Conservation (phyloP, 1,140 invertebrate genomes). For the Delia radicum region DNA sequence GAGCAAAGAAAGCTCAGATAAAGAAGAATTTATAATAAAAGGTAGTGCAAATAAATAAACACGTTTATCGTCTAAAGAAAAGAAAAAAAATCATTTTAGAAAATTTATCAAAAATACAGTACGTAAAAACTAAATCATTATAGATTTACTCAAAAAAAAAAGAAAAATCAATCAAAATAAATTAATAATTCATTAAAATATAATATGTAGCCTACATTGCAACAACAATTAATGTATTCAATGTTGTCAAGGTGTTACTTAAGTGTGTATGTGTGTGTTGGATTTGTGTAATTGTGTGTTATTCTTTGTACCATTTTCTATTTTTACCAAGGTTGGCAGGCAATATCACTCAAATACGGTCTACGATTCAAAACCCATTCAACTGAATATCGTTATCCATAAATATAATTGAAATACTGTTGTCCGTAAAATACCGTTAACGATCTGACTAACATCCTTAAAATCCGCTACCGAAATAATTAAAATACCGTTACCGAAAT, state of each 20-base stretch:
- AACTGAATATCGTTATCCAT: too few relatives aligned
- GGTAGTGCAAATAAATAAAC: not conserved
- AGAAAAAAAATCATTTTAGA: not conserved
- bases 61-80: not conserved
- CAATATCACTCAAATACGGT: too few relatives aligned
- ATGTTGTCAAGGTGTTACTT: slow-evolving; percentile 13
- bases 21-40: not conserved
- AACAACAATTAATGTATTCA: not conserved
- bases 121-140: not conserved
- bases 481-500: too few relatives aligned
- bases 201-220: not conserved
- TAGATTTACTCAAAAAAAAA: not conserved
- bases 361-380: too few relatives aligned
- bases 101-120: not conserved
- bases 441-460: too few relatives aligned
- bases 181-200: not conserved
- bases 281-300: not conserved
- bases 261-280: not conserved
- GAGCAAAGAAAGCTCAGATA: not conserved
- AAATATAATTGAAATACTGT: too few relatives aligned
- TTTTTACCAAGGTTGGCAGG: too few relatives aligned
- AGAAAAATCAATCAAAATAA: not conserved
- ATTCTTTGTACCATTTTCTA: not conserved
- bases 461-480: too few relatives aligned
- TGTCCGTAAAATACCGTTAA: too few relatives aligned